Evolutionary conservation across 2,113 vertebrate genomes (phyloP), one percentile per base, ranked within the genome.

Genomic region (Phoxinus phoxinus): DNA sequence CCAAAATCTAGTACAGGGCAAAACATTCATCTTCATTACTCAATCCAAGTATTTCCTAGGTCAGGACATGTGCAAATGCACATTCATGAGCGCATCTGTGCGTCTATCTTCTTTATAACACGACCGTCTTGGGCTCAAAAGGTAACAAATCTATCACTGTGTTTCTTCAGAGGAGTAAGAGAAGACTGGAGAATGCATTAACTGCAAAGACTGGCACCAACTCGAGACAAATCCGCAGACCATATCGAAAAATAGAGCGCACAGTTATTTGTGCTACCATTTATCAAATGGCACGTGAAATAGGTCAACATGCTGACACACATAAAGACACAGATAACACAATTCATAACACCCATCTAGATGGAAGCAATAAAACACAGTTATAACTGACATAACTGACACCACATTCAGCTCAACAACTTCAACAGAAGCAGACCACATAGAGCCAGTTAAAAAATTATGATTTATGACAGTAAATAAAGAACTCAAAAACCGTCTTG

Each of bases 21-120:
- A 80, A 59, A 80, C 67, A 15, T 83, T 71, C 78, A 85, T 87
- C 91, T 90, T 91, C 91, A 87, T 91, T 90, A 90, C 37, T 59
- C 6, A 61, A 81, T 86, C 80, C 87, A 27, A 81, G 67, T 83
- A 86, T 86, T 89, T 90, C 91, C 86, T 85, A 76, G 72, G 51
- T 85, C 30, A 59, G 51, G 75, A 72, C 37, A 48, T 84, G 8
- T 25, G 11, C 37, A 75, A 9, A 32, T 37, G 41, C 15, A 4
- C 30, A 11, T 76, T 46, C 2, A 6, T 84, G 83, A 61, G 41
- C 21, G 30, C 35, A 48, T 59, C 71, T 37, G 72, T 19, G 35
- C 1, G 3, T 25, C 4, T 75, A 86, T 86, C 44, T 88, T 91
- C 44, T 89, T 58, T 86, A 71, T 84, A 86, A 65, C 83, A 85